Percentiles rank a stretch among this genome's conserved stretches.
phyloP scores from a whole-genome alignment of 2,797 vertebrate genomes.

The Diglossa cyanea region DNA sequence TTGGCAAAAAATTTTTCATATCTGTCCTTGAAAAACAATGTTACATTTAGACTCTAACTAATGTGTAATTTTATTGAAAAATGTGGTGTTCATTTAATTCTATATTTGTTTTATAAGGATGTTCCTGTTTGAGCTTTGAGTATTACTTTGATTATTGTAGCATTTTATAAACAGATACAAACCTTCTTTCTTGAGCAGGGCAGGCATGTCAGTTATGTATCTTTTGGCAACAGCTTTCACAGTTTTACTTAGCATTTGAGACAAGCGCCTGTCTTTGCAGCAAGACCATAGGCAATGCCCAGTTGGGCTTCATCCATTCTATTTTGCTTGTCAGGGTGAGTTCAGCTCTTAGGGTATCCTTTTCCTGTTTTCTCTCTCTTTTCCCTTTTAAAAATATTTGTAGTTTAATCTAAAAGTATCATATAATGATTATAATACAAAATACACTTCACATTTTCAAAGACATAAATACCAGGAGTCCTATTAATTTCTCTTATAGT shows the following conservation, averaged over 20 bases:
- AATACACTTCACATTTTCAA: neutral
- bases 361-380: neutral
- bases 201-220: neutral
- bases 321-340: neutral
- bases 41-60: constrained; percentile 15
- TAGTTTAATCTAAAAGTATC: neutral
- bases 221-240: constrained; percentile 16
- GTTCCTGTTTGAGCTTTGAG: constrained; percentile 59
- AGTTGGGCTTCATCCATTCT: neutral
- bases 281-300: neutral
- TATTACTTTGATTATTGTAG: constrained; percentile 22
- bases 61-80: neutral
- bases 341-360: neutral
- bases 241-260: neutral
- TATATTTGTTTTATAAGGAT: constrained; percentile 48
- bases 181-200: constrained; percentile 9
- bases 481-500: neutral
- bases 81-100: constrained; percentile 18
- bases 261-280: neutral
- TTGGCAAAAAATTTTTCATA: neutral
- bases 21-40: neutral
- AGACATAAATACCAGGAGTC: neutral
- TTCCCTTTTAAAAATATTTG: neutral
- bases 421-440: neutral
- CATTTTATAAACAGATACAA: constrained; percentile 35